These are phyloP conservation scores for Troglohyphantes excavatus DNA, from an alignment of 2,888 invertebrate species.

Conservation along the genomic window DNA sequence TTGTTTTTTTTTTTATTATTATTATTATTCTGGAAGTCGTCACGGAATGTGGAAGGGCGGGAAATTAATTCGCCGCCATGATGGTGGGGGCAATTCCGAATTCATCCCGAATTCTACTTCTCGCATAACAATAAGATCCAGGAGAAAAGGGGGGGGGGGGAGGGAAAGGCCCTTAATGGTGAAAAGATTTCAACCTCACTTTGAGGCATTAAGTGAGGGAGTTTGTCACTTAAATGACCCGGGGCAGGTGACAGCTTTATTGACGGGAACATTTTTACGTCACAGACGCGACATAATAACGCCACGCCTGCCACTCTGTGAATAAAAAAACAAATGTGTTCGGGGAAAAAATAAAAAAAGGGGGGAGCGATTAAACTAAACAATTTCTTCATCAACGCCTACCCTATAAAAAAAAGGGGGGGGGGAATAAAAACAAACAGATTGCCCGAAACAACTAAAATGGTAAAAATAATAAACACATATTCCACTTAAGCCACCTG, in stretches of 20 bases:
- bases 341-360: slow-evolving; percentile 16
- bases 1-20: not conserved
- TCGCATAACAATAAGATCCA: slow-evolving; percentile 71
- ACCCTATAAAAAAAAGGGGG: slow-evolving; percentile 41
- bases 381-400: slow-evolving; percentile 55
- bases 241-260: slow-evolving; percentile 71
- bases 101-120: slow-evolving; percentile 67
- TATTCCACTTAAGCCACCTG: not conserved
- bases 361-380: slow-evolving; percentile 53
- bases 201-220: slow-evolving; percentile 69
- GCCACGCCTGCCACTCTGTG: not conserved
- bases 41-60: slow-evolving; percentile 57
- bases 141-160: not conserved
- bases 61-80: slow-evolving; percentile 64
- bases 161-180: slow-evolving; percentile 57
- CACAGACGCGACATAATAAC: slow-evolving; percentile 23
- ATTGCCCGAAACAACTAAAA: not conserved
- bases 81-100: slow-evolving; percentile 56
- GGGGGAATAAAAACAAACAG: not conserved
- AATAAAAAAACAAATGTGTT: not conserved
- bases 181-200: slow-evolving; percentile 74
- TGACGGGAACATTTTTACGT: slow-evolving; percentile 73
- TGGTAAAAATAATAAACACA: not conserved
- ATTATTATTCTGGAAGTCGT: slow-evolving; percentile 31
- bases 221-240: slow-evolving; percentile 76